Percentiles rank a stretch among this genome's conserved stretches.
Conservation (phyloP, 2,113 vertebrate genomes). For the cattle (Bos taurus) region DNA sequence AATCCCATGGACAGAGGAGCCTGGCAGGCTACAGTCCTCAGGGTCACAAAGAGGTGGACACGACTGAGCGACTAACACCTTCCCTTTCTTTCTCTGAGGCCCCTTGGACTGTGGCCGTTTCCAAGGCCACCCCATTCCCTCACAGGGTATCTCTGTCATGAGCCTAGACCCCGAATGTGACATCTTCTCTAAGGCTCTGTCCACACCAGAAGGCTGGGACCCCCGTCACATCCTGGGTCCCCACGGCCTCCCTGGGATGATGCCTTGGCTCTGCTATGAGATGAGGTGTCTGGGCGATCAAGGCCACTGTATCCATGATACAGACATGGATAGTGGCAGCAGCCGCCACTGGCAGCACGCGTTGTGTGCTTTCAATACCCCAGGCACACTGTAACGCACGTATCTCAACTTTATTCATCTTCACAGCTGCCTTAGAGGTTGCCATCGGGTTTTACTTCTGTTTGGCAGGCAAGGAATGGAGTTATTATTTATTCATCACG, state of each 20-base stretch:
- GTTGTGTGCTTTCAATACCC: fast-evolving
- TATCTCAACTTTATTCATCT: neutral
- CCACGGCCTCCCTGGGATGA: fast-evolving
- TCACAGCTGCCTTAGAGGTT: neutral
- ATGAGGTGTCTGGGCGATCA: fast-evolving
- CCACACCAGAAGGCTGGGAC: neutral
- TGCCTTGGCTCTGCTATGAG: neutral
- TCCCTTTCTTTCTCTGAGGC: neutral
- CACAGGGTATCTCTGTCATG: fast-evolving
- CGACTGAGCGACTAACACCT: neutral
- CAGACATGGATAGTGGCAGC: fast-evolving
- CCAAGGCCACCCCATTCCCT: neutral
- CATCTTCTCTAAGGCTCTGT: neutral
- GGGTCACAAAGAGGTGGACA: neutral
- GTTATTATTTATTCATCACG: fast-evolving
- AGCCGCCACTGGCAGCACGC: fast-evolving
- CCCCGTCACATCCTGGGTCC: neutral
- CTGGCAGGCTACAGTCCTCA: neutral
- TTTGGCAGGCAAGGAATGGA: neutral
- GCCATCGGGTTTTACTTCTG: fast-evolving
- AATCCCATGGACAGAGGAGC: neutral
- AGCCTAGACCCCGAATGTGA: neutral
- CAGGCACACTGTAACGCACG: fast-evolving
- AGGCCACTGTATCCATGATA: neutral
- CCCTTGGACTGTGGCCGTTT: neutral